A percentile compares a stretch with the other conserved stretches of the same genome.
phyloP scores from a whole-genome alignment of 2,113 vertebrate genomes.

The Callithrix jacchus region DNA sequence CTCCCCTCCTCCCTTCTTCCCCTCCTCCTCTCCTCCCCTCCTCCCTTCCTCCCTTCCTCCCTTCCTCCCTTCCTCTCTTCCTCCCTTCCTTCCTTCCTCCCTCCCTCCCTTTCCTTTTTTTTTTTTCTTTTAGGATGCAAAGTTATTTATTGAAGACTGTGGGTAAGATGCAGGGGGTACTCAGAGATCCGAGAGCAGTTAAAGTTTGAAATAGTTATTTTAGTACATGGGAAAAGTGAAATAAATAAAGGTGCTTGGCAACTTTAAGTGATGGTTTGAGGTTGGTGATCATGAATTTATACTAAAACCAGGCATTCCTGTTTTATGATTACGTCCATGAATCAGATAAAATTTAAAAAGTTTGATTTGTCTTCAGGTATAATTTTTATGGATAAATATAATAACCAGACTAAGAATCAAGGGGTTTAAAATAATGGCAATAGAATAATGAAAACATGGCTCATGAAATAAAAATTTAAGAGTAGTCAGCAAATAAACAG shows the following conservation, averaged over 20 bases:
- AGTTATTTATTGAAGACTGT: not conserved
- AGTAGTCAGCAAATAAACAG: not conserved
- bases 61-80: not conserved
- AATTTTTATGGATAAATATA: not conserved
- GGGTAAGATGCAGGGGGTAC: not conserved
- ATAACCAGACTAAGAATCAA: not conserved
- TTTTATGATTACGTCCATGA: not conserved
- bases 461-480: not conserved
- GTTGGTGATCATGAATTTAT: not conserved
- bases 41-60: too few relatives aligned
- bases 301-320: not conserved
- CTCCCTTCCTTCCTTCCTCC: too few relatives aligned
- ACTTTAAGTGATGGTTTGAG: not conserved
- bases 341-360: not conserved
- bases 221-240: not conserved
- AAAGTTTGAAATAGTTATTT: not conserved
- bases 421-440: not conserved
- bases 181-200: not conserved
- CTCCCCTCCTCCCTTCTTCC: fast-evolving
- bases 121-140: not conserved
- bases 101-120: not conserved
- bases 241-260: not conserved
- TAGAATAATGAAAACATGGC: not conserved
- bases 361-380: not conserved
- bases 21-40: not conserved